phyloP scores from a whole-genome alignment of 2,888 invertebrate genomes.

The Coelopa pilipes region DNA sequence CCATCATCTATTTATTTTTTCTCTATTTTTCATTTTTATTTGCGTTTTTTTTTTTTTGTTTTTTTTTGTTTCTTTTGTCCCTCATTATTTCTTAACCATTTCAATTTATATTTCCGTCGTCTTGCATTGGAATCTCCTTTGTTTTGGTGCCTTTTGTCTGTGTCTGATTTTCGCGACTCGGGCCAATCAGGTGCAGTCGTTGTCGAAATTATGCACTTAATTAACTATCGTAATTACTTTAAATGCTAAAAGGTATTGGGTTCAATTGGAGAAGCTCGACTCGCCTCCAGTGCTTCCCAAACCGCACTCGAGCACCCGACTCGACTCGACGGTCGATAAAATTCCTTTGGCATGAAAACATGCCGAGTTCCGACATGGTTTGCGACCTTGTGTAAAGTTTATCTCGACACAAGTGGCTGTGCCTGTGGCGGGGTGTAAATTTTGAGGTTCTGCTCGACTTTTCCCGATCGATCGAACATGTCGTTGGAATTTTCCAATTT shows the following conservation, averaged over 20 bases:
- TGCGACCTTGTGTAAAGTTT: conserved; percentile 1
- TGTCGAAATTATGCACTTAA: not conserved
- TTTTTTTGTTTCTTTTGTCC: not conserved
- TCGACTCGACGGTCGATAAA: not conserved
- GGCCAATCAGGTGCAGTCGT: conserved; percentile 14
- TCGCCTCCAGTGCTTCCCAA: too few species aligned
- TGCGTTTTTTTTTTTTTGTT: not conserved
- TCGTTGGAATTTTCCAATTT: conserved; percentile 16
- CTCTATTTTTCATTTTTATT: not conserved
- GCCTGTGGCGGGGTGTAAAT: not conserved
- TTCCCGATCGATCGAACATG: not conserved
- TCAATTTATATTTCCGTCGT: too few species aligned
- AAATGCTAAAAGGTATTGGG: not conserved
- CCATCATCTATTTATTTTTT: too few species aligned
- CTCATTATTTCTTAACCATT: too few species aligned
- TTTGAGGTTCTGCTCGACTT: not conserved
- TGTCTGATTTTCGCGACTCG: not conserved
- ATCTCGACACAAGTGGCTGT: not conserved
- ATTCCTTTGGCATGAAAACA: conserved; percentile 4
- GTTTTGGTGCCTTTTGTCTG: not conserved
- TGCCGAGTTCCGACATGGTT: not conserved
- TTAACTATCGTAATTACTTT: conserved; percentile 16
- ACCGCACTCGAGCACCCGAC: not conserved
- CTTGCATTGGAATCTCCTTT: not conserved
- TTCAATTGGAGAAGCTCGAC: too few species aligned